phyloP scores from a whole-genome alignment of 2,113 vertebrate genomes.

The Ictalurus furcatus region DNA sequence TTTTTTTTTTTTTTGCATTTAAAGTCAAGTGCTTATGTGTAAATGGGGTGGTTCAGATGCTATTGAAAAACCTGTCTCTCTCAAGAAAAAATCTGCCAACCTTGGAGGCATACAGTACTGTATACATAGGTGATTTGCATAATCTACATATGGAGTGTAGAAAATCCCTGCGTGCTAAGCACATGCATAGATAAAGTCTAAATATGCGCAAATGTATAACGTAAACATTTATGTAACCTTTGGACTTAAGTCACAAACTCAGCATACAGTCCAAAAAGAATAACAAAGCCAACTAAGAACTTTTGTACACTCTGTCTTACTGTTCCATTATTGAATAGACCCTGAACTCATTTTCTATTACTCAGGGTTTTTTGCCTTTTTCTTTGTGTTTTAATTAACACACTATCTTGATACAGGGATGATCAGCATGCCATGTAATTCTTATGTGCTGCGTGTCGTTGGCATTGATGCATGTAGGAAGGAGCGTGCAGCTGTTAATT shows the following conservation, averaged over 20 bases:
- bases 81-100: not conserved
- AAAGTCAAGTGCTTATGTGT: not conserved
- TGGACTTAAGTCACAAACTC: not conserved
- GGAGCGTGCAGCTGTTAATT: slow-evolving; percentile 35
- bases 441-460: not conserved
- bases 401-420: not conserved
- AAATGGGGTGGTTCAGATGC: no score
- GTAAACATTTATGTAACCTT: not conserved
- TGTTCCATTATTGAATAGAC: not conserved
- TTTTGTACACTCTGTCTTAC: not conserved
- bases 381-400: not conserved
- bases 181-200: not conserved
- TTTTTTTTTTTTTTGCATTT: not conserved
- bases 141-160: not conserved
- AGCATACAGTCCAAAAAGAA: not conserved
- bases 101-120: not conserved
- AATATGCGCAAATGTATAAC: not conserved
- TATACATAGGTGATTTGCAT: not conserved
- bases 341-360: not conserved
- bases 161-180: not conserved
- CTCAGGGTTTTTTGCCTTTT: not conserved
- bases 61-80: not conserved
- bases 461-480: slow-evolving; percentile 30
- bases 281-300: not conserved
- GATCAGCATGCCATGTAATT: slow-evolving; percentile 15